Evolutionary conservation across 2,113 vertebrate species (phyloP), one percentile per base, ranked within the genome.

Genomic region (Gadus chalcogrammus): DNA sequence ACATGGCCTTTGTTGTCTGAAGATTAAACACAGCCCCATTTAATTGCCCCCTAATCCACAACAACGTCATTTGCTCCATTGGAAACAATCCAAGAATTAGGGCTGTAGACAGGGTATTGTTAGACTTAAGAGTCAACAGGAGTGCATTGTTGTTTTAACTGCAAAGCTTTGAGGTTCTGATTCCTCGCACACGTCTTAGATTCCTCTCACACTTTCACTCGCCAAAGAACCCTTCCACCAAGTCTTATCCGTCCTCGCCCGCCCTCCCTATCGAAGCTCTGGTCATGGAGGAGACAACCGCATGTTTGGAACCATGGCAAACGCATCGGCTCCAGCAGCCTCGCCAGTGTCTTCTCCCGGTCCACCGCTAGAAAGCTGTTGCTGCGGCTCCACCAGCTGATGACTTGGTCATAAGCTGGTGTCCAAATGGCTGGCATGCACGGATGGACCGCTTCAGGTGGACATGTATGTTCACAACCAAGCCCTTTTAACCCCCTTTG

Each of bases 341-440:
- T 90, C 20, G 71, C 85, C 82, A 92, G 88, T 61, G 68, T 86
- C 0, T 84, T 82, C n/a, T 88, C 89, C 0, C 83, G 84, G 74
- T 88, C 88, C 9, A 76, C 87, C 2, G 73, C 81, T 3, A 84
- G 87, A 61, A 87, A 69, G 48, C 6, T 81, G 68, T 82, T 77
- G 28, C 90, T 94, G 74, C 88, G 91, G 1, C 82, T 93, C 64
- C 83, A 82, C 15, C 91, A 91, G 77, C 90, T 92, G 0, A 88
- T 91, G 81, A 90, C 90, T 7, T 93, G 88, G 20, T 20, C 20
- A 20, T 20, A 20, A 20, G 20, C 20, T 24, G 24, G 24, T 24
- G 24, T 24, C 24, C 24, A 24, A 24, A 78, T 67, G 76, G 79
- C 79, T 22, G 53, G n/a, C n/a, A n/a, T n/a, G n/a, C n/a, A n/a